Percentiles rank a stretch among this genome's conserved stretches.
These are phyloP conservation scores for Mareca strepera DNA, from an alignment of 2,797 vertebrate genomes.

Conservation along the genomic window DNA sequence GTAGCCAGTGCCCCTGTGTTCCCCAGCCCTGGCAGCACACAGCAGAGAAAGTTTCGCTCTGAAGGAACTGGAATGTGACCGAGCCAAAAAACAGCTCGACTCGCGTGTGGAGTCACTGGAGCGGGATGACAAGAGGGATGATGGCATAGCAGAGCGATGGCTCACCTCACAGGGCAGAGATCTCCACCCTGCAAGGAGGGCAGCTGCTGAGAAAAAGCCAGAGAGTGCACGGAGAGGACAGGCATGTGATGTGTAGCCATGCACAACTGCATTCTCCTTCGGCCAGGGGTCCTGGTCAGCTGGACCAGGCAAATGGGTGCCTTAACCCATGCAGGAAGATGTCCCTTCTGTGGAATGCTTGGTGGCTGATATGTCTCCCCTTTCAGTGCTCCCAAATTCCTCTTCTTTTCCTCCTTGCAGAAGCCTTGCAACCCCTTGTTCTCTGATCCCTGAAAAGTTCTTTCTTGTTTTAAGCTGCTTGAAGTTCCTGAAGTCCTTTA, in stretches of 20 bases:
- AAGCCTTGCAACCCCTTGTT: neutral
- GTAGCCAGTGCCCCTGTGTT: neutral
- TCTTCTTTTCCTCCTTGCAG: accelerated
- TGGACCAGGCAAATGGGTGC: neutral
- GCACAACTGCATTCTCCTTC: neutral
- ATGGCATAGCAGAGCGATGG: neutral
- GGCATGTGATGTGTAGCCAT: accelerated
- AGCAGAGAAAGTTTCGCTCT: neutral
- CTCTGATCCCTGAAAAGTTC: neutral
- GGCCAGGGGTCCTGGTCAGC: neutral
- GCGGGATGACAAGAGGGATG: neutral
- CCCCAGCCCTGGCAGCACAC: neutral
- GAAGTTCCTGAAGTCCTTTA: neutral
- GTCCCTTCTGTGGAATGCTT: neutral
- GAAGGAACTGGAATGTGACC: neutral
- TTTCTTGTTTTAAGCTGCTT: neutral
- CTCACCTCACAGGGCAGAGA: neutral
- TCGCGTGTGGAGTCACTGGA: neutral
- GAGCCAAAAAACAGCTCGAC: neutral
- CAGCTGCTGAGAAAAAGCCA: neutral
- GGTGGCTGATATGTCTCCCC: accelerated
- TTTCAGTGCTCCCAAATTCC: neutral
- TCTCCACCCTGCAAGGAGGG: neutral
- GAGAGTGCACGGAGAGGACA: neutral
- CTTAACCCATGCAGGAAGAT: neutral